These are phyloP conservation scores for Eretmodus cyanostictus DNA, from an alignment of 2,113 vertebrate species.

Conservation along the genomic window DNA sequence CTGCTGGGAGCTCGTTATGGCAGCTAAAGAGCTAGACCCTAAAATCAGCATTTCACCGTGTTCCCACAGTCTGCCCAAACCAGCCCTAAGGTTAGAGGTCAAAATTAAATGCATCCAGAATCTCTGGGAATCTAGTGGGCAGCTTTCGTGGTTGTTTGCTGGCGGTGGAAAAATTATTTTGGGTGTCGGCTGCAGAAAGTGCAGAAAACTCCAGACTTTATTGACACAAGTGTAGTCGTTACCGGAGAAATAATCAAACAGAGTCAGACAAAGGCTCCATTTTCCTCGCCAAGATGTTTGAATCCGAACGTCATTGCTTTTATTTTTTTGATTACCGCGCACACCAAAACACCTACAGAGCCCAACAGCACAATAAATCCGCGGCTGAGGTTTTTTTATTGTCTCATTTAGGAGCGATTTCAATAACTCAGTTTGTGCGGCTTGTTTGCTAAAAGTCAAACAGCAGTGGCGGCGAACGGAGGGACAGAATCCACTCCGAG, in stretches of 20 bases:
- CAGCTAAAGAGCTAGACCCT: not conserved
- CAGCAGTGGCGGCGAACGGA: not conserved
- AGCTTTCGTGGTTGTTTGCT: not conserved
- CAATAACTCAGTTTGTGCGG: slow-evolving; percentile 27
- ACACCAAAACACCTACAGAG: not conserved
- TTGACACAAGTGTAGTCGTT: slow-evolving; percentile 5
- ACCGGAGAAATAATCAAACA: slow-evolving; percentile 14
- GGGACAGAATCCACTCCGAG: not conserved
- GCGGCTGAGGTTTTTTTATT: not conserved
- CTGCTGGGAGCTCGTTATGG: not conserved
- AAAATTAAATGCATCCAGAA: slow-evolving; percentile 25
- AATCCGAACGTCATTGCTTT: slow-evolving; percentile 1
- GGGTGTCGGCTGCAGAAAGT: not conserved
- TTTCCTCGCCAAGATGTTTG: not conserved
- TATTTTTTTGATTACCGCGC: not conserved
- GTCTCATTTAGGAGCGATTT: not conserved
- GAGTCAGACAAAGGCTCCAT: not conserved
- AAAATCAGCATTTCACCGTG: not conserved
- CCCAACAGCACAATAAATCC: not conserved
- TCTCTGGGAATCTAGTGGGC: slow-evolving; percentile 36
- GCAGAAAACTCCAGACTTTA: not conserved
- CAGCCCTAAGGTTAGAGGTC: slow-evolving; percentile 15
- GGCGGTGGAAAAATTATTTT: slow-evolving; percentile 4
- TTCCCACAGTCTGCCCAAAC: slow-evolving; percentile 29
- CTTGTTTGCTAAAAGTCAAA: slow-evolving; percentile 9